These are phyloP conservation scores for Conomelus anceps DNA, from an alignment of 2,888 invertebrate species.

Conservation along the genomic window DNA sequence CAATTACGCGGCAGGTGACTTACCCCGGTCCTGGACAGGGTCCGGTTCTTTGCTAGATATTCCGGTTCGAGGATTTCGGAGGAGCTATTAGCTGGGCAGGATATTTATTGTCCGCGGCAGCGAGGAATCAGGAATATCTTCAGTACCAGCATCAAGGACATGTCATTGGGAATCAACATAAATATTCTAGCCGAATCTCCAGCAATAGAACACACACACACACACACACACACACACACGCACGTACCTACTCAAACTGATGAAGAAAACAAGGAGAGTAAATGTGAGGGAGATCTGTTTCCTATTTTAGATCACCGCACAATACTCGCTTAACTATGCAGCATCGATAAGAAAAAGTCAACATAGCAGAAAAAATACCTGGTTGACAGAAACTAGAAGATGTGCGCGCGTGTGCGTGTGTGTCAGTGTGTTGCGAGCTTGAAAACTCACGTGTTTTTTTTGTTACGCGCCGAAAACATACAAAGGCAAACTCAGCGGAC, in stretches of 20 bases:
- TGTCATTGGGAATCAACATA: not conserved
- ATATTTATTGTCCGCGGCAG: not conserved
- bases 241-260: not conserved
- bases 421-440: not conserved
- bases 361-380: not conserved
- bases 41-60: not conserved
- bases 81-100: not conserved
- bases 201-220: not conserved
- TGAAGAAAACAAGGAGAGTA: not conserved
- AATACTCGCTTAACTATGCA: not conserved
- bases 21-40: not conserved
- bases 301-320: not conserved
- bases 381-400: not conserved
- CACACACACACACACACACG: not conserved
- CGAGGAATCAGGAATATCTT: not conserved
- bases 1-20: not conserved
- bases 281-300: not conserved
- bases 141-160: not conserved
- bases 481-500: not conserved
- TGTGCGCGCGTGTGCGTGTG: not conserved
- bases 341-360: not conserved
- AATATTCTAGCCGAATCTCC: not conserved
- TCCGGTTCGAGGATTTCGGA: not conserved
- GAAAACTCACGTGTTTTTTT: not conserved
- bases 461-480: not conserved